A percentile compares a stretch with the other conserved stretches of the same genome.
These are phyloP conservation scores for Cephus spinipes DNA, from an alignment of 2,888 invertebrate genomes.

Conservation along the genomic window DNA sequence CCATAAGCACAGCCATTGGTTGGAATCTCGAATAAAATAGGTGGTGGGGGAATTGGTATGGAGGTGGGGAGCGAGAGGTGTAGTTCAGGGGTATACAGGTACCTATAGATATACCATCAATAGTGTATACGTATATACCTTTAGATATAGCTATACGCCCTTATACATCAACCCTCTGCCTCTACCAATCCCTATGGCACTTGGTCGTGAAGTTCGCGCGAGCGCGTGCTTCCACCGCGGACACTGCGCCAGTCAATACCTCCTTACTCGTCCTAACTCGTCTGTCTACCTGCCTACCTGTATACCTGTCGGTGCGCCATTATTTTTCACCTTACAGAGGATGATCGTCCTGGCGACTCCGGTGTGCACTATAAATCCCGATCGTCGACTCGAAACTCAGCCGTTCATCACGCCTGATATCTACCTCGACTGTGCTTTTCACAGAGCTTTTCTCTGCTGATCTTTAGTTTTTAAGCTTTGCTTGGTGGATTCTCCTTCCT, in stretches of 20 bases:
- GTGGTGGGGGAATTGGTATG: constrained; percentile 10
- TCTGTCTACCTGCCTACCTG: neutral
- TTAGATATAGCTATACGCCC: neutral
- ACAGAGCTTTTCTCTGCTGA: neutral
- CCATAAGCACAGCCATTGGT: constrained; percentile 29
- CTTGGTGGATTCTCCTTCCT: neutral
- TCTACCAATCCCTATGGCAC: constrained; percentile 24
- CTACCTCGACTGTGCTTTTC: neutral
- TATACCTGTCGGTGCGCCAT: neutral
- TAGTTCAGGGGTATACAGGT: constrained; percentile 20
- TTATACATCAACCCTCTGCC: constrained; percentile 7
- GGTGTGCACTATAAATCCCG: neutral
- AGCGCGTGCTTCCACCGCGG: constrained; percentile 35
- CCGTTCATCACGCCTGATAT: neutral
- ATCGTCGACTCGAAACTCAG: neutral
- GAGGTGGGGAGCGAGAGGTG: constrained; percentile 30
- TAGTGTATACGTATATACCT: neutral
- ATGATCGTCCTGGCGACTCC: neutral
- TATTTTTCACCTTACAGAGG: neutral
- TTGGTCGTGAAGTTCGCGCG: constrained; percentile 37
- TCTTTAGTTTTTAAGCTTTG: neutral
- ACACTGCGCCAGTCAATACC: constrained; percentile 44
- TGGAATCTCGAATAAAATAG: constrained; percentile 20
- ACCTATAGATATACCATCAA: neutral
- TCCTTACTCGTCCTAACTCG: constrained; percentile 27